Evolutionary conservation across 2,797 vertebrate genomes (phyloP).

Genomic region (Enteromius paludinosus): DNA sequence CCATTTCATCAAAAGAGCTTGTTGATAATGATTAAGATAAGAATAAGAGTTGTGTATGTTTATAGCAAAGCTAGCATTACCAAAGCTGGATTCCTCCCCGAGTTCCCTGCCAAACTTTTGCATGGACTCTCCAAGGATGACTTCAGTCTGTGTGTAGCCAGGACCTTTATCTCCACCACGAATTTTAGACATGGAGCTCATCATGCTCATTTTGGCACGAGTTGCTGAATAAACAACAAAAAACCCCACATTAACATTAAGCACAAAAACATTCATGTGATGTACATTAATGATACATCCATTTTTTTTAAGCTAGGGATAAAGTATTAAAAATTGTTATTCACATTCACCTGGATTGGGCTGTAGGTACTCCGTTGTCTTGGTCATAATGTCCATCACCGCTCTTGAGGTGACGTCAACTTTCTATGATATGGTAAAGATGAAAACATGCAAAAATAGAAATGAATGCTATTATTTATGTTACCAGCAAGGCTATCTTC

Average conservation of each 20-base stretch:
- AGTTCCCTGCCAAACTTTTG: constrained; percentile 93
- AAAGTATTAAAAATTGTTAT: not conserved
- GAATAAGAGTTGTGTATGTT: not conserved
- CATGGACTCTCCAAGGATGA: constrained; percentile 92
- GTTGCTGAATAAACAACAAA: constrained; percentile 79
- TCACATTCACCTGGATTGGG: constrained; percentile 90
- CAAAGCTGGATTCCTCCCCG: constrained; percentile 94
- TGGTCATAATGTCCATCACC: constrained; percentile 95
- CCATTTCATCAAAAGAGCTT: not conserved
- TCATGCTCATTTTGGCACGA: constrained; percentile 98
- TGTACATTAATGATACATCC: not conserved
- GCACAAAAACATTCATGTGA: not conserved
- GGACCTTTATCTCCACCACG: constrained; percentile 96
- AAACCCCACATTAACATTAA: too few species aligned
- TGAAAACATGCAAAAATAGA: not conserved
- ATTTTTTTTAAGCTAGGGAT: not conserved
- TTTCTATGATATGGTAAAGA: constrained; percentile 76
- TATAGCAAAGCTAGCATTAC: constrained; percentile 71
- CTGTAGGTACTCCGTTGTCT: constrained; percentile 97
- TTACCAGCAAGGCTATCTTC: not conserved
- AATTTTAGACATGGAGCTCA: constrained; percentile 99
- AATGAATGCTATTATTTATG: not conserved
- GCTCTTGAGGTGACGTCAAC: constrained; percentile 92
- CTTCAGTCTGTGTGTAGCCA: constrained; percentile 94
- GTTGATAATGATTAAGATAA: not conserved